These are phyloP conservation scores for Syrmaticus mikado DNA, from an alignment of 2,113 vertebrate genomes.

Conservation along the genomic window DNA sequence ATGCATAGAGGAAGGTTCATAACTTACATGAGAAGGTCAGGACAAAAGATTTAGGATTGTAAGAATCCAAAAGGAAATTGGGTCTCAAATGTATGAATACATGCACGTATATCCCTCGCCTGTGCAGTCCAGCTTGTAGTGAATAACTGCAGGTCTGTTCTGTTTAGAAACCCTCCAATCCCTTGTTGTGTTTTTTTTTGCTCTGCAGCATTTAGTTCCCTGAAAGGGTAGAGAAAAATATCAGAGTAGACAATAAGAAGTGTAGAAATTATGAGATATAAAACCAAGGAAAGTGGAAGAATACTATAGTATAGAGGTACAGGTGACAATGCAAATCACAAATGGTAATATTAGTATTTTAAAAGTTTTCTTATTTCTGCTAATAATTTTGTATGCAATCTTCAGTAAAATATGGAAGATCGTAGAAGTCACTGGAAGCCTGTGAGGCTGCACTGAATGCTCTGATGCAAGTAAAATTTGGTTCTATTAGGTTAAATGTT, in stretches of 20 bases:
- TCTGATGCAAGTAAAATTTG: background rate
- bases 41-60: background rate
- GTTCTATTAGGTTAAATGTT: background rate
- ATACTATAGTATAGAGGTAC: background rate
- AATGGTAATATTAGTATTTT: background rate
- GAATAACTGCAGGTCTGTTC: background rate
- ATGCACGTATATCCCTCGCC: background rate
- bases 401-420: background rate
- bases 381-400: background rate
- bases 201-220: background rate
- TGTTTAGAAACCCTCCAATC: accelerated
- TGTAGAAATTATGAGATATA: accelerated
- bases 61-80: background rate
- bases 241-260: background rate
- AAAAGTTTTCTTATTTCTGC: background rate
- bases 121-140: background rate
- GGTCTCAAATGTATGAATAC: background rate
- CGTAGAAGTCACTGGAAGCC: background rate
- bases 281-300: background rate
- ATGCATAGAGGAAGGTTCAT: background rate
- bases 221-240: background rate
- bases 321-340: background rate
- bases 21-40: background rate
- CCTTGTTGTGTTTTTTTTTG: background rate
- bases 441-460: background rate